Evolutionary conservation across 1,140 invertebrate genomes (phyloP).

Genomic region (Andricus grossulariae): DNA sequence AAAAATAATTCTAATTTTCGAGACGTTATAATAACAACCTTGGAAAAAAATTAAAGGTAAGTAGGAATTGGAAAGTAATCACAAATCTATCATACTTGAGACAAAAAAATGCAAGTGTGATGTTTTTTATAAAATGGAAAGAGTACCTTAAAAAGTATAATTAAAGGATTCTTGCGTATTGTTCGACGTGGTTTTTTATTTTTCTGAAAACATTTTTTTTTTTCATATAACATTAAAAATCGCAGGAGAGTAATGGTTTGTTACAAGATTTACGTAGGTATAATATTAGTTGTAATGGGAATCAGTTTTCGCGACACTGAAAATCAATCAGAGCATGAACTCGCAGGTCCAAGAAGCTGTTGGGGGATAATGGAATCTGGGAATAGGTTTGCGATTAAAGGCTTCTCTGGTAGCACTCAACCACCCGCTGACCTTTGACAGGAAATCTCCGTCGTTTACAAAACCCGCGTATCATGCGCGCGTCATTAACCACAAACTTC

Average conservation of each 20-base stretch:
- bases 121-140: too few species aligned
- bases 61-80: too few species aligned
- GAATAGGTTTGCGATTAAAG: slow-evolving; percentile 51
- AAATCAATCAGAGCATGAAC: slow-evolving; percentile 61
- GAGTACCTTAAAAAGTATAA: too few species aligned
- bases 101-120: too few species aligned
- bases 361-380: slow-evolving; percentile 41
- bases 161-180: too few species aligned
- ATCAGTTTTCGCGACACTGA: slow-evolving; percentile 49
- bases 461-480: neutral
- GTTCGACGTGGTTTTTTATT: too few species aligned
- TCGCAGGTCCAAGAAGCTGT: slow-evolving; percentile 47
- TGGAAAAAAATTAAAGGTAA: too few species aligned
- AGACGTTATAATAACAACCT: too few species aligned
- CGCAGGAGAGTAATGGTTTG: neutral
- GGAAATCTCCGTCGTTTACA: slow-evolving; percentile 29
- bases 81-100: too few species aligned
- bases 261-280: slow-evolving; percentile 4
- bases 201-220: too few species aligned
- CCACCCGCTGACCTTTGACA: slow-evolving; percentile 53
- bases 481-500: neutral
- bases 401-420: slow-evolving; percentile 67
- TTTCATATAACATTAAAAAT: neutral
- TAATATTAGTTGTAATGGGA: slow-evolving; percentile 23
- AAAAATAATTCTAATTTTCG: too few species aligned